phyloP scores from a whole-genome alignment of 2,888 invertebrate species.

The Watsonalla binaria region DNA sequence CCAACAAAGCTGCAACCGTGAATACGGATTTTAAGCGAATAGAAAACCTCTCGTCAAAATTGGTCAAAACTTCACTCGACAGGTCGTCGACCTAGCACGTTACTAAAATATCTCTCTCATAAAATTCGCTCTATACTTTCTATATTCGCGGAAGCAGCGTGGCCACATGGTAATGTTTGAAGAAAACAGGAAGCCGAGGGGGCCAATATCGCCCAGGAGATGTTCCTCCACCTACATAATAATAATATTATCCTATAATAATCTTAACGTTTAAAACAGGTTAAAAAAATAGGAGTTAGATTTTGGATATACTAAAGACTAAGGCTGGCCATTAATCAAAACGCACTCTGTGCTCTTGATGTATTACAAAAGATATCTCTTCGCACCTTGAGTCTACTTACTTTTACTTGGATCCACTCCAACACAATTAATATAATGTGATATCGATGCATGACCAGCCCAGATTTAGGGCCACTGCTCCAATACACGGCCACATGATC shows the following conservation, averaged over 20 bases:
- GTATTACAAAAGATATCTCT: background rate
- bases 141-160: conserved; percentile 43
- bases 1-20: conserved; percentile 21
- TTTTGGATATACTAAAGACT: conserved; percentile 68
- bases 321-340: conserved; percentile 25
- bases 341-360: conserved; percentile 6
- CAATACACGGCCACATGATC: conserved; percentile 38
- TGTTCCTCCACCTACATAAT: conserved; percentile 56
- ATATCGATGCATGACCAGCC: conserved; percentile 25
- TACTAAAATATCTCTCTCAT: conserved; percentile 49
- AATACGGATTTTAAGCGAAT: conserved; percentile 38
- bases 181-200: conserved; percentile 76
- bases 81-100: conserved; percentile 4
- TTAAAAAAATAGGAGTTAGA: conserved; percentile 78
- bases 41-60: conserved; percentile 27
- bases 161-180: conserved; percentile 44
- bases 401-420: background rate
- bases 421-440: background rate
- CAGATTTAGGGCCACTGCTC: conserved; percentile 42
- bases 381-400: background rate
- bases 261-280: conserved; percentile 74
- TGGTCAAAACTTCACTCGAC: conserved; percentile 34
- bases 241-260: conserved; percentile 12
- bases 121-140: conserved; percentile 32
- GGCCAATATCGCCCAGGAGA: conserved; percentile 58